A percentile compares a stretch with the other conserved stretches of the same genome.
phyloP scores from a whole-genome alignment of 2,888 invertebrate genomes.

The Hyposoter didymator region DNA sequence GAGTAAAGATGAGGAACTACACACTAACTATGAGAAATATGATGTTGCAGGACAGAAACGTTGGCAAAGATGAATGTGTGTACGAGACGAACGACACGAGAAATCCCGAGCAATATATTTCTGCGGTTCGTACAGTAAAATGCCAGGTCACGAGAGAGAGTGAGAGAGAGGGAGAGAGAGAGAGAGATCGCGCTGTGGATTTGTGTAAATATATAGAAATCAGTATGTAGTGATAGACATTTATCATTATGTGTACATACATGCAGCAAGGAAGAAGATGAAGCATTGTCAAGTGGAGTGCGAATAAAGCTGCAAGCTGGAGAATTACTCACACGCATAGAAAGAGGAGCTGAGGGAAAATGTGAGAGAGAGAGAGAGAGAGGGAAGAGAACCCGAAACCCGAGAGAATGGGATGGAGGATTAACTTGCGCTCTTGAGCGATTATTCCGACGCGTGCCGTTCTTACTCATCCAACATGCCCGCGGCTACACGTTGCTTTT shows the following conservation, averaged over 20 bases:
- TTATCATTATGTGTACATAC: not conserved
- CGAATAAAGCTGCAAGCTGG: conserved; percentile 45
- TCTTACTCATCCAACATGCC: conserved; percentile 67
- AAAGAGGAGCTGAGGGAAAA: not conserved
- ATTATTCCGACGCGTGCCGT: conserved; percentile 76
- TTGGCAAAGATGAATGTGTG: conserved; percentile 67
- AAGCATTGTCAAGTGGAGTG: conserved; percentile 38
- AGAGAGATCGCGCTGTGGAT: not conserved
- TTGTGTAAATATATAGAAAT: conserved; percentile 6
- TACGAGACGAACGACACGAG: conserved; percentile 72
- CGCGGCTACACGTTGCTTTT: conserved; percentile 68
- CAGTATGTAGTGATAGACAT: not conserved
- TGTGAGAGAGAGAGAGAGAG: conserved; percentile 9
- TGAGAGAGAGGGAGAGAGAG: conserved; percentile 36
- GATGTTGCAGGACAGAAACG: conserved; percentile 66
- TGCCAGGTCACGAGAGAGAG: conserved; percentile 49
- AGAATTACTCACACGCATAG: conserved; percentile 28
- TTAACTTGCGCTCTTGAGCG: conserved; percentile 76
- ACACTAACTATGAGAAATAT: conserved; percentile 66
- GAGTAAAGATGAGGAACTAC: conserved; percentile 23
- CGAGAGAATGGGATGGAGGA: conserved; percentile 63
- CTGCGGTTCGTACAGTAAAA: conserved; percentile 66
- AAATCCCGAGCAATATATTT: conserved; percentile 74
- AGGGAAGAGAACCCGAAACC: conserved; percentile 30
- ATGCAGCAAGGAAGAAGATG: conserved; percentile 16